Base-by-base conservation (phyloP, 2,113 vertebrate species). In the Brachyistius frenatus region DNA sequence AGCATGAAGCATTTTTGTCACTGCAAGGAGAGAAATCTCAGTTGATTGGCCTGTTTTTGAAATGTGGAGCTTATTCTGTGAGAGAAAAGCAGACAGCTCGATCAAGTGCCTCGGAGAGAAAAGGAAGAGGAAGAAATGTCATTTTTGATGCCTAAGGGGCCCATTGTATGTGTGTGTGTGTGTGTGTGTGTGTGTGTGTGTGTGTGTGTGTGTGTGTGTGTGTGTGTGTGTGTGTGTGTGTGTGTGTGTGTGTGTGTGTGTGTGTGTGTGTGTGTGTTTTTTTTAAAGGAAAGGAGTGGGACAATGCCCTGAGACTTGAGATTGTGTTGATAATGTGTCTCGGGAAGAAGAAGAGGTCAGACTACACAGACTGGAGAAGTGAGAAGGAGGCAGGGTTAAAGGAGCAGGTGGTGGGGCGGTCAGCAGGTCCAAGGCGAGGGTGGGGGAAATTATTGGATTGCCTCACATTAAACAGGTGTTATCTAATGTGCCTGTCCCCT, bases 261-360 rank as follows among this genome's bases (percentile, higher is more conserved):
- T 39, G 37, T 39, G 37, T 5, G 37, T 39, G 23, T 37, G 10
- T 49, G 47, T 15, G 15, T 6, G 4, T 15, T n/a, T 31, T 32
- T 55, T 55, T 4, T 32, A 55, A 30, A 55, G 4, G 31, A 73
- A 32, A 63, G 58, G 36, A 61, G 23, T 72, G 30, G 4, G 32
- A 73, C 23, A 63, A 49, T n/a, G 30, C 41, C 36, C 58, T 32
- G 11, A n/a, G 15, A 33, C 23, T 23, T 8, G 58, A 10, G 37
- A 64, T 53, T 53, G 60, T 55, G 32, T 46, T 64, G 71, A 73
- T 54, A 41, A 11, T 31, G 16, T 73, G n/a, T 31, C 11, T 36
- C 41, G n/a, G 41, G 52, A 73, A 14, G 30, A 31, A 55, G 50
- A 73, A 14, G 50, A 63, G 60, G 37, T 64, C 41, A n/a, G 60